Evolutionary conservation across 1,140 invertebrate genomes (phyloP).

Genomic region (Diorhabda sublineata): DNA sequence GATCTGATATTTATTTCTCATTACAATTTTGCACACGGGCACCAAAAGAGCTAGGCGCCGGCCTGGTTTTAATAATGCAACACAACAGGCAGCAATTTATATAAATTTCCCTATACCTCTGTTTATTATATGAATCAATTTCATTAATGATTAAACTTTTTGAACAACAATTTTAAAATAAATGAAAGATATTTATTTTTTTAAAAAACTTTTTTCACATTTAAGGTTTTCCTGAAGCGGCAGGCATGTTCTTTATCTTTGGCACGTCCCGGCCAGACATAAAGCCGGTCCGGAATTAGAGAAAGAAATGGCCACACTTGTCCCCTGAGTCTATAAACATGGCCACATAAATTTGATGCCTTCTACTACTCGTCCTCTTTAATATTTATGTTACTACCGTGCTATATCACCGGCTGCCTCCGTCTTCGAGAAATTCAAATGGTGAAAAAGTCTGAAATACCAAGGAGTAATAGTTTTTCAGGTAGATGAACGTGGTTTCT

Average conservation of each 20-base stretch:
- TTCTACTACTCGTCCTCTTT: conserved; percentile 33
- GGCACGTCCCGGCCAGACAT: conserved; percentile 39
- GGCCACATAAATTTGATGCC: conserved; percentile 44
- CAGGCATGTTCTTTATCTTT: conserved; percentile 31
- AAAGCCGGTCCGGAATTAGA: conserved; percentile 39
- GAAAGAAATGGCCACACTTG: conserved; percentile 42
- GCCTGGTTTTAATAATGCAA: no score
- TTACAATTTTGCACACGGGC: no score
- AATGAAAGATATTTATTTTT: no score
- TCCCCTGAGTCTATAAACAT: conserved; percentile 44
- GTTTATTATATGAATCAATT: no score
- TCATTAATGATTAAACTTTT: no score
- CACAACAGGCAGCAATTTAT: no score
- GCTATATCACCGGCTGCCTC: conserved; percentile 31
- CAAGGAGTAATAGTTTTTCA: conserved; percentile 10
- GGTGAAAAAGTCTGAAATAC: conserved; percentile 1
- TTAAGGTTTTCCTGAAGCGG: conserved; percentile 19
- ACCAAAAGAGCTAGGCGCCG: no score
- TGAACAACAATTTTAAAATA: no score
- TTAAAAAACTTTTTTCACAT: neutral
- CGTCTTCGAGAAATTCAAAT: conserved; percentile 10
- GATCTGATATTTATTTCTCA: no score
- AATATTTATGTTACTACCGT: conserved; percentile 40
- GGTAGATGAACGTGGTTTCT: conserved; percentile 8
- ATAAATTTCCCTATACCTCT: no score